These are phyloP conservation scores for Brachycybe producta DNA, from an alignment of 2,888 invertebrate genomes.

Conservation along the genomic window DNA sequence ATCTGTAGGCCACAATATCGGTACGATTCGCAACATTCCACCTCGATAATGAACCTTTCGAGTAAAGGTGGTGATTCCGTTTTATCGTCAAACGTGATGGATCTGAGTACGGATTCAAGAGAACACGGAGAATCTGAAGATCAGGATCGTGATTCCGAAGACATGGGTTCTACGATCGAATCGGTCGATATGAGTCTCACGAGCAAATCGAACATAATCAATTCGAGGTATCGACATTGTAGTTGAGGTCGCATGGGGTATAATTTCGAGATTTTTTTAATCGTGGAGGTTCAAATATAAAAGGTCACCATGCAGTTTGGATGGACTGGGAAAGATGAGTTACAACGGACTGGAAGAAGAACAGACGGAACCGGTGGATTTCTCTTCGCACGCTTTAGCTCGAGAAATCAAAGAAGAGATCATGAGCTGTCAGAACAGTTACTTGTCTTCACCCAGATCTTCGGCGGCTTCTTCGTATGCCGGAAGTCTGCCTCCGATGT, in stretches of 20 bases:
- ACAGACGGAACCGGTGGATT: slow-evolving; percentile 58
- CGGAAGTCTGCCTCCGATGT: slow-evolving; percentile 18
- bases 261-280: too few species aligned
- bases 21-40: slow-evolving; percentile 24
- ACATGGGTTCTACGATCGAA: slow-evolving; percentile 10
- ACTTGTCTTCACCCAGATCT: slow-evolving; percentile 13
- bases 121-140: too few species aligned
- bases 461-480: slow-evolving; percentile 15
- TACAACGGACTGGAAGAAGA: slow-evolving; percentile 32
- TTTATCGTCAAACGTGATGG: slow-evolving; percentile 6
- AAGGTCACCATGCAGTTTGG: neutral
- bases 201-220: slow-evolving; percentile 16
- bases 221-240: slow-evolving; percentile 17
- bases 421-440: slow-evolving; percentile 8
- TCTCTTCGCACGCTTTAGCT: slow-evolving; percentile 29
- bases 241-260: too few species aligned
- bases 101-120: slow-evolving; percentile 10
- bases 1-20: slow-evolving; percentile 26
- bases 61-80: slow-evolving; percentile 4
- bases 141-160: slow-evolving; percentile 10
- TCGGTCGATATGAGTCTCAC: slow-evolving; percentile 25
- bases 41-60: slow-evolving; percentile 3
- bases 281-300: neutral
- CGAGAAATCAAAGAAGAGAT: slow-evolving; percentile 16
- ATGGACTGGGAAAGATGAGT: neutral